Evolutionary conservation across 2,797 vertebrate genomes (phyloP).

Genomic region (Adrianichthys oophorus): DNA sequence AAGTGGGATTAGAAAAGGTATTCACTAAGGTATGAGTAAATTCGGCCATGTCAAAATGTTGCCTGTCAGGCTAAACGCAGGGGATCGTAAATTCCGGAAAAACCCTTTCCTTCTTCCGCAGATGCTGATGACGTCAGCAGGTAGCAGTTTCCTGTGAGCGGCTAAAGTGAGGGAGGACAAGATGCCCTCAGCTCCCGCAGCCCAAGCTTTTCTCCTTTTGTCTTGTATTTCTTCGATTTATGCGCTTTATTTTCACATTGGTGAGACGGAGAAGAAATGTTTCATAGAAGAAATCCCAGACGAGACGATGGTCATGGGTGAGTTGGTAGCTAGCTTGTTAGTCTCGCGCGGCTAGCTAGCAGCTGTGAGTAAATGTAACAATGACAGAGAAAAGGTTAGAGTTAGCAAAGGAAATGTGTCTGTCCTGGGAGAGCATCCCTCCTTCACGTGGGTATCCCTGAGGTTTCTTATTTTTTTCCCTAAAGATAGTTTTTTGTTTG

Average conservation of each 20-base stretch:
- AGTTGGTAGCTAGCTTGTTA: constrained; percentile 39
- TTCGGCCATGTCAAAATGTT: too few species aligned
- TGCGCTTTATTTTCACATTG: constrained; percentile 90
- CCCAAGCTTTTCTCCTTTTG: constrained; percentile 42
- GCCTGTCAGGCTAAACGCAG: constrained; percentile 21
- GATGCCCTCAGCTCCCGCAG: constrained; percentile 50
- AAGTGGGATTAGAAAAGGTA: too few species aligned
- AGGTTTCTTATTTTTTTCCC: too few species aligned
- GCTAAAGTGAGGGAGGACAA: constrained; percentile 32
- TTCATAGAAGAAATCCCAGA: constrained; percentile 94
- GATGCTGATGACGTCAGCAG: constrained; percentile 40
- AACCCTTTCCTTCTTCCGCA: constrained; percentile 76
- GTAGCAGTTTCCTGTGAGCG: constrained; percentile 15
- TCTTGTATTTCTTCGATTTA: constrained; percentile 56
- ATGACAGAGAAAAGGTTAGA: too few species aligned
- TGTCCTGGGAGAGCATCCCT: too few species aligned
- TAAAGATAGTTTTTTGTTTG: too few species aligned
- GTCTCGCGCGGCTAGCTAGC: constrained; percentile 30
- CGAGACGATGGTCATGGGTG: constrained; percentile 84
- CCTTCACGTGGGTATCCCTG: too few species aligned
- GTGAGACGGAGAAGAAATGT: constrained; percentile 92
- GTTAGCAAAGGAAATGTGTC: too few species aligned
- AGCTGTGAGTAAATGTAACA: too few species aligned
- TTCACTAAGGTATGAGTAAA: too few species aligned
- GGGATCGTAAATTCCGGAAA: neutral